Evolutionary conservation across 2,797 vertebrate species (phyloP).

Genomic region (Protosalanx chinensis): DNA sequence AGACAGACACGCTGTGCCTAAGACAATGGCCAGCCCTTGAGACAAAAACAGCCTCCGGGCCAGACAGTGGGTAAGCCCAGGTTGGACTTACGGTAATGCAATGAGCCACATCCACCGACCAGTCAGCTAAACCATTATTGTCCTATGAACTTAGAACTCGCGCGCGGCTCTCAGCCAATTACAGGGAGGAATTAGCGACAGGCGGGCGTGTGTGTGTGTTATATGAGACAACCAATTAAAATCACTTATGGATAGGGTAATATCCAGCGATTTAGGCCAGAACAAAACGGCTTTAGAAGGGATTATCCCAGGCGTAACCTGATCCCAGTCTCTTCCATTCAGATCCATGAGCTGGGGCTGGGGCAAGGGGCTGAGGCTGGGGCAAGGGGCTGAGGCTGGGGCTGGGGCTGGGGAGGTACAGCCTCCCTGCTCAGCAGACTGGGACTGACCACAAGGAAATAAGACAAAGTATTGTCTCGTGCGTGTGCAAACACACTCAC

Average conservation of each 20-base stretch:
- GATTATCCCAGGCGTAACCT: slow-evolving; percentile 72
- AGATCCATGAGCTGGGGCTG: slow-evolving; percentile 34
- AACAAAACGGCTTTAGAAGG: slow-evolving; percentile 73
- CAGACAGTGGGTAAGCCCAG: slow-evolving; percentile 48
- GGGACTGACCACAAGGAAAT: slow-evolving; percentile 13
- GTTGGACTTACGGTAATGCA: slow-evolving; percentile 41
- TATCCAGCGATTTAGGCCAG: slow-evolving; percentile 73
- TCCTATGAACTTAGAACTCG: slow-evolving; percentile 73
- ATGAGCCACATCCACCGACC: slow-evolving; percentile 18
- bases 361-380: background rate
- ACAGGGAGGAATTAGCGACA: slow-evolving; percentile 66
- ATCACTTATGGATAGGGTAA: slow-evolving; percentile 73
- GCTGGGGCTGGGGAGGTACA: slow-evolving; percentile 24
- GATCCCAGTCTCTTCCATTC: slow-evolving; percentile 71
- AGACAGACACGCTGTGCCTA: slow-evolving; percentile 20
- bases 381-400: slow-evolving; percentile 20
- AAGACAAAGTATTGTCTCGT: background rate
- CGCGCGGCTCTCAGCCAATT: slow-evolving; percentile 62
- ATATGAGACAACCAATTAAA: slow-evolving; percentile 80
- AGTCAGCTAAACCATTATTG: slow-evolving; percentile 73
- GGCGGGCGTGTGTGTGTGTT: slow-evolving; percentile 61
- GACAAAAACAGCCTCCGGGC: slow-evolving; percentile 51
- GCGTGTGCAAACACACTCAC: background rate
- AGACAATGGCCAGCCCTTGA: slow-evolving; percentile 16
- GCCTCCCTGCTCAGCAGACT: slow-evolving; percentile 32